Percentiles rank a stretch among this genome's conserved stretches.
These are phyloP conservation scores for Larimichthys polyactis DNA, from an alignment of 2,113 vertebrate species.

Conservation along the genomic window DNA sequence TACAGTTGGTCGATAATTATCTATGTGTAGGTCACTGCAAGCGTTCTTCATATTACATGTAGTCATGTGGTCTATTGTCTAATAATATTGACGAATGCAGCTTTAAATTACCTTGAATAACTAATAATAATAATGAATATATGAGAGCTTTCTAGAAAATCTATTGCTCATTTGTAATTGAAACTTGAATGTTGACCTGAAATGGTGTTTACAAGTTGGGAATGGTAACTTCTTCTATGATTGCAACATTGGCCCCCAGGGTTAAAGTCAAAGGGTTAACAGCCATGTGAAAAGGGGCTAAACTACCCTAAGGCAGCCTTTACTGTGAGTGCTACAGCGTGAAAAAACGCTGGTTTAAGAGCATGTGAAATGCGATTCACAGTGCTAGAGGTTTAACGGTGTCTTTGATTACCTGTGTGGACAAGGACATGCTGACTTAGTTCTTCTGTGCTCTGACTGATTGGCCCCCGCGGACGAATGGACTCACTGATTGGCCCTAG, in stretches of 20 bases:
- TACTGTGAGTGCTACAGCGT: not conserved
- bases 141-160: not conserved
- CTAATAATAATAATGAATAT: too few relatives aligned
- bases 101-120: not conserved
- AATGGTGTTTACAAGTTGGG: not conserved
- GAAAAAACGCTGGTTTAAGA: slow-evolving; percentile 31
- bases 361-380: slow-evolving; percentile 37
- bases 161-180: not conserved
- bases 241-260: not conserved
- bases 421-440: slow-evolving; percentile 74
- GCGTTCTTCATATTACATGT: not conserved
- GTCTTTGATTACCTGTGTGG: slow-evolving; percentile 72
- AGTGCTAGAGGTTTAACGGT: slow-evolving; percentile 43
- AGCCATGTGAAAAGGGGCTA: slow-evolving; percentile 14
- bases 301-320: slow-evolving; percentile 18
- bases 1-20: too few relatives aligned
- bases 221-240: slow-evolving; percentile 3
- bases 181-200: slow-evolving; percentile 3
- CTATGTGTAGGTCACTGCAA: not conserved
- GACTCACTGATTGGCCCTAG: slow-evolving; percentile 65
- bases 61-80: not conserved
- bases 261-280: slow-evolving; percentile 35
- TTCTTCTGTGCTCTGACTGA: slow-evolving; percentile 65
- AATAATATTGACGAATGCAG: not conserved
- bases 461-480: slow-evolving; percentile 71